Evolutionary conservation across 1,140 invertebrate genomes (phyloP).

Genomic region (Tetramorium alpestre): DNA sequence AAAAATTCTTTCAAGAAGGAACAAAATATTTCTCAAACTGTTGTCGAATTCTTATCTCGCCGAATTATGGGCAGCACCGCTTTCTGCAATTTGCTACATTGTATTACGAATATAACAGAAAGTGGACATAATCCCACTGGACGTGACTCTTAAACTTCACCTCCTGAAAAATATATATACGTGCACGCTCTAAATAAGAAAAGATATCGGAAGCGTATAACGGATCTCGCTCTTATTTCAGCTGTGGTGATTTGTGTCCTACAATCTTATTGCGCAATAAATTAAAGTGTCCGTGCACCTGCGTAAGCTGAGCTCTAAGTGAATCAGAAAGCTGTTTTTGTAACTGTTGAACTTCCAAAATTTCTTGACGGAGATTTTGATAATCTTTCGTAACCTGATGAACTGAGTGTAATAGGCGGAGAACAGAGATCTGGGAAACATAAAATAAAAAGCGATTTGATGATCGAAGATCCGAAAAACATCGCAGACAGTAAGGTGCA

Average conservation of each 20-base stretch:
- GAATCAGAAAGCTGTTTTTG: conserved; percentile 87
- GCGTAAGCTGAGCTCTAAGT: conserved; percentile 83
- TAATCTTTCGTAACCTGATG: conserved; percentile 88
- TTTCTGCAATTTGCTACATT: neutral
- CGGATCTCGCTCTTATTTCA: conserved; percentile 74
- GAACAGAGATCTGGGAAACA: conserved; percentile 83
- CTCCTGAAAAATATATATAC: conserved; percentile 14
- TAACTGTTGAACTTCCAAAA: conserved; percentile 87
- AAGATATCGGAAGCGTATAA: conserved; percentile 7
- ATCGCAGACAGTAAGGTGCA: conserved; percentile 34
- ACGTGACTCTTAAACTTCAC: neutral
- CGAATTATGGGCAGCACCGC: neutral
- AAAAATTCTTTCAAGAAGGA: neutral
- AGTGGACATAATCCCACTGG: neutral
- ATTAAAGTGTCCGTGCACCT: conserved; percentile 84
- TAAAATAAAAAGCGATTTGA: conserved; percentile 61
- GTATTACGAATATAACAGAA: neutral
- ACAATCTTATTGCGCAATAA: conserved; percentile 82
- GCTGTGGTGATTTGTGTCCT: conserved; percentile 77
- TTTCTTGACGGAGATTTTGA: conserved; percentile 87
- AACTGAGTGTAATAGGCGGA: conserved; percentile 86
- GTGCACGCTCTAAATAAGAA: conserved; percentile 14
- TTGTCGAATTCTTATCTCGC: neutral
- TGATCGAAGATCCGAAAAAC: conserved; percentile 41
- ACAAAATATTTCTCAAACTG: neutral